Evolutionary conservation across 2,797 vertebrate species (phyloP).

Genomic region (Bryconaethiops microstoma): DNA sequence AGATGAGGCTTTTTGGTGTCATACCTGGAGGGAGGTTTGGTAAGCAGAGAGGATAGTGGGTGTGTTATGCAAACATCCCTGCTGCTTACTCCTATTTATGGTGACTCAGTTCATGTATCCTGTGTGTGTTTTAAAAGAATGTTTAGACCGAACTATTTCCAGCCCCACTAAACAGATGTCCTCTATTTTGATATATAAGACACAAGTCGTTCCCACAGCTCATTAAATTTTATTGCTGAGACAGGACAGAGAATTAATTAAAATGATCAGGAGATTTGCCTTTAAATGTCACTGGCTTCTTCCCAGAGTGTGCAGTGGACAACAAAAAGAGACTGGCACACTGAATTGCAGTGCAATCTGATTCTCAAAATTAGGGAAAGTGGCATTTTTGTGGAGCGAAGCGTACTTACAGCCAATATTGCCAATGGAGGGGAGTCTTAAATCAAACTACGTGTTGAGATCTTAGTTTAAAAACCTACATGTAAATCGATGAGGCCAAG

Average conservation of each 20-base stretch:
- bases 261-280: neutral
- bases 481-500: conserved; percentile 50
- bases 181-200: neutral
- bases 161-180: neutral
- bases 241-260: neutral
- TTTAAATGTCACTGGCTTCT: neutral
- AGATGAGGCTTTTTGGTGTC: neutral
- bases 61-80: conserved; percentile 51
- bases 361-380: conserved; percentile 10
- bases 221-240: neutral
- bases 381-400: conserved; percentile 17
- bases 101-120: neutral
- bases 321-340: neutral
- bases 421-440: neutral
- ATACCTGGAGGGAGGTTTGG: conserved; percentile 25
- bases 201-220: neutral
- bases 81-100: conserved; percentile 8
- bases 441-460: conserved; percentile 39
- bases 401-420: neutral
- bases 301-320: neutral
- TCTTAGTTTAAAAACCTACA: conserved; percentile 44
- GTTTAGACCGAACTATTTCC: neutral
- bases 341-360: neutral
- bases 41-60: conserved; percentile 34
- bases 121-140: neutral